Percentiles rank a stretch among this genome's conserved stretches.
phyloP scores from a whole-genome alignment of 2,888 invertebrate species.

The Nomada lathburiana region DNA sequence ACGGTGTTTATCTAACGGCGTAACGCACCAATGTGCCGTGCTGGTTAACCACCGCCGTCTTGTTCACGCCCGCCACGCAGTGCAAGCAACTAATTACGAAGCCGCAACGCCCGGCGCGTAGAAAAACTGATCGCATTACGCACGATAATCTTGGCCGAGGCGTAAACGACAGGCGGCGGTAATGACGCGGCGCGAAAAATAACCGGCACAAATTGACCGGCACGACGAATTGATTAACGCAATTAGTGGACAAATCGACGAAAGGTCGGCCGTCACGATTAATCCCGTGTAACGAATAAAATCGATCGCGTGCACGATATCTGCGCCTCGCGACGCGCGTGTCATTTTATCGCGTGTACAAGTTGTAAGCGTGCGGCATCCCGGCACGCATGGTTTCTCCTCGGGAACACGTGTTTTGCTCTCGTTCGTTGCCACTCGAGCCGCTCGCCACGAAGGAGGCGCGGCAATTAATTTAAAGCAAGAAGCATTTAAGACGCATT shows the following conservation, averaged over 20 bases:
- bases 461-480: neutral
- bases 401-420: neutral
- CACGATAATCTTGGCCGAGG: conserved; percentile 40
- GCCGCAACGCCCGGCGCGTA: conserved; percentile 27
- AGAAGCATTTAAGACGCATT: no score
- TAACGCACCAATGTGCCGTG: conserved; percentile 16
- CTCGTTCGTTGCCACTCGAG: neutral
- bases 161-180: conserved; percentile 31
- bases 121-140: conserved; percentile 56
- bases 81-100: conserved; percentile 41
- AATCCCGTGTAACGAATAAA: conserved; percentile 37
- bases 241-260: conserved; percentile 53
- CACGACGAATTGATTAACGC: conserved; percentile 52
- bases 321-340: neutral
- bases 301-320: conserved; percentile 37
- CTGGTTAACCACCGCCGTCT: conserved; percentile 32
- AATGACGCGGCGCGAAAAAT: conserved; percentile 39
- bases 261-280: conserved; percentile 48
- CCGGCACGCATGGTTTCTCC: neutral
- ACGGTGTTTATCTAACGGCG: conserved; percentile 32
- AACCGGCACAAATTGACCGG: conserved; percentile 39
- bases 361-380: conserved; percentile 5
- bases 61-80: conserved; percentile 34
- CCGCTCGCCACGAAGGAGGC: no score
- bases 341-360: conserved; percentile 29